These are phyloP conservation scores for Pteronotus mesoamericanus DNA, from an alignment of 2,797 vertebrate genomes.

Conservation along the genomic window DNA sequence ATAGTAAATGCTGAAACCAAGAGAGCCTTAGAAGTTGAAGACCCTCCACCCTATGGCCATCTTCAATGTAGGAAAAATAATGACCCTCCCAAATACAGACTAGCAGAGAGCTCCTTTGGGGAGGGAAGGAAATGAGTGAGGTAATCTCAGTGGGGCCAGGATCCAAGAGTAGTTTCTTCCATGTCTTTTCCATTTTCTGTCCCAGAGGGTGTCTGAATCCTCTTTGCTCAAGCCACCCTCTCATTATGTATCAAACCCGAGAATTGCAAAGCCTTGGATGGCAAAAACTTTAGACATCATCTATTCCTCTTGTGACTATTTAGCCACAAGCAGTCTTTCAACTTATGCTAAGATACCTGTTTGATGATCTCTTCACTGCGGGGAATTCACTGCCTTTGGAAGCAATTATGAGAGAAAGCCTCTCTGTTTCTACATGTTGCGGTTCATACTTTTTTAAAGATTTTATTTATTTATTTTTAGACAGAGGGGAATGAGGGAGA, in stretches of 20 bases:
- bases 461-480: no score
- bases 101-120: background rate
- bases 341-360: constrained; percentile 1
- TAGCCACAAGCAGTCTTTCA: background rate
- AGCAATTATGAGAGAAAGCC: background rate
- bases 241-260: background rate
- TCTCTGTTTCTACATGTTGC: background rate
- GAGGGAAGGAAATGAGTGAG: background rate
- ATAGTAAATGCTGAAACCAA: background rate
- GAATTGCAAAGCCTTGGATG: background rate
- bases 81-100: background rate
- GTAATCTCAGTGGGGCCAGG: background rate
- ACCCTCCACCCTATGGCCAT: background rate
- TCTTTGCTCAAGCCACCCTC: background rate
- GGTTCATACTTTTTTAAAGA: background rate
- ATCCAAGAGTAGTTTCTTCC: constrained; percentile 2
- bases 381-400: background rate
- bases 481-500: no score
- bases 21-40: constrained; percentile 1
- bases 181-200: background rate
- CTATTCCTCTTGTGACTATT: background rate
- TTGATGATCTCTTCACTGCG: background rate
- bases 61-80: background rate
- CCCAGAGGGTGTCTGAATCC: background rate
- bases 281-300: background rate